phyloP scores from a whole-genome alignment of 2,888 invertebrate species.

The Acrobeloides nanus region DNA sequence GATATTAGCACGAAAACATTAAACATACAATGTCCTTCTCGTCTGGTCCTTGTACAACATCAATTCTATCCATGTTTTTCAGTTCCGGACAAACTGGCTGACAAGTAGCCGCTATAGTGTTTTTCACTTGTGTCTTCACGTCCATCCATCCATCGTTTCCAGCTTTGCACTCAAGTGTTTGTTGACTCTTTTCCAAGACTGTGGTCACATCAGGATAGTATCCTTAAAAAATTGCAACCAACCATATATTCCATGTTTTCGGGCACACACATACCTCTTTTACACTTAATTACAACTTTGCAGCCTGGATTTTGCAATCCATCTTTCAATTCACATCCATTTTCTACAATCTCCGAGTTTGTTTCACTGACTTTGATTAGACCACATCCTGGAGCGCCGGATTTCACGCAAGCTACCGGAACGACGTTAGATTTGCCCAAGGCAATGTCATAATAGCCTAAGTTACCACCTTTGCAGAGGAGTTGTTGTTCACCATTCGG shows the following conservation, averaged over 20 bases:
- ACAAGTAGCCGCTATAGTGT: conserved; percentile 5
- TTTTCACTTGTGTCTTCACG: background rate
- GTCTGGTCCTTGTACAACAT: too few species aligned
- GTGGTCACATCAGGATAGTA: background rate
- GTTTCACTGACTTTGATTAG: conserved; percentile 3
- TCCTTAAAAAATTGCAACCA: background rate
- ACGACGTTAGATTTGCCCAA: conserved; percentile 5
- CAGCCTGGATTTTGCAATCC: conserved; percentile 1
- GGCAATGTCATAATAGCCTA: background rate
- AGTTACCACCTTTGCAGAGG: conserved; percentile 6
- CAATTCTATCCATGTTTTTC: too few species aligned
- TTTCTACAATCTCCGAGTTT: background rate
- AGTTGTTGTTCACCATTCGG: conserved; percentile 2
- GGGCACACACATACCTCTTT: conserved; percentile 1
- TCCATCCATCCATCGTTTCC: conserved; percentile 7
- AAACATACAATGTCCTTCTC: too few species aligned
- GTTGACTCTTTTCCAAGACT: background rate
- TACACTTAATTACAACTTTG: conserved; percentile 6
- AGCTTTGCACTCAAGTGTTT: conserved; percentile 6
- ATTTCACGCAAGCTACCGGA: conserved; percentile 6
- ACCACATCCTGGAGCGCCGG: conserved; percentile 8
- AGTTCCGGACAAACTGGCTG: conserved; percentile 5
- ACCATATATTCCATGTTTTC: background rate
- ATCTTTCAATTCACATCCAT: conserved; percentile 1
- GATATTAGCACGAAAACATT: too few species aligned